These are phyloP conservation scores for Plodia interpunctella DNA, from an alignment of 1,140 invertebrate species.

Conservation along the genomic window DNA sequence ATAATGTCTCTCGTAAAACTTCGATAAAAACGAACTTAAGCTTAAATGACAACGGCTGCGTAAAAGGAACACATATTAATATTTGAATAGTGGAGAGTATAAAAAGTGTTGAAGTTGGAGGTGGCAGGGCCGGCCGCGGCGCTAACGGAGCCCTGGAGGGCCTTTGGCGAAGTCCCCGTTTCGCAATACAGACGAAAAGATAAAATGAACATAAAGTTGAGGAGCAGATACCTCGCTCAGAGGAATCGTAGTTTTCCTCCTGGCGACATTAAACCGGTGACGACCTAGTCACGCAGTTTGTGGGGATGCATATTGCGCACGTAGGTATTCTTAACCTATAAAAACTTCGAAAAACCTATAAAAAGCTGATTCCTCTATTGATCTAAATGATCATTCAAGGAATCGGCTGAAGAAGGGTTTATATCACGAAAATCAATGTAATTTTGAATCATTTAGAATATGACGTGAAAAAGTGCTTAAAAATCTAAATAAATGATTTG, in stretches of 20 bases:
- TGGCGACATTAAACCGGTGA: constrained; percentile 61
- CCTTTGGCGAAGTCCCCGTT: constrained; percentile 60
- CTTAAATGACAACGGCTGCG: constrained; percentile 23
- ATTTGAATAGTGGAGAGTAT: constrained; percentile 62
- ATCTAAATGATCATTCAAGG: too few relatives aligned
- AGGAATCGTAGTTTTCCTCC: constrained; percentile 70
- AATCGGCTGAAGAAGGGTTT: too few relatives aligned
- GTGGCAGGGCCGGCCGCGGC: constrained; percentile 45
- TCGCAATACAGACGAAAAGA: constrained; percentile 71
- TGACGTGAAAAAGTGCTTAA: too few relatives aligned
- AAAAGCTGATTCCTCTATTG: too few relatives aligned
- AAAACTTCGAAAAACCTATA: too few relatives aligned
- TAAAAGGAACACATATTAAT: constrained; percentile 43
- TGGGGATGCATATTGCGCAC: constrained; percentile 25
- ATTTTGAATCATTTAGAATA: too few relatives aligned
- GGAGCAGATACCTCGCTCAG: constrained; percentile 64
- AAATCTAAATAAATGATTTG: too few relatives aligned
- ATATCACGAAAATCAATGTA: too few relatives aligned
- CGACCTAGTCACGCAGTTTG: constrained; percentile 50
- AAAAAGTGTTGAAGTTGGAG: constrained; percentile 51
- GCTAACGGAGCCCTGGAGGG: constrained; percentile 70
- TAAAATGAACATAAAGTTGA: constrained; percentile 76
- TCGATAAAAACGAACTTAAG: constrained; percentile 30
- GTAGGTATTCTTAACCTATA: background rate
- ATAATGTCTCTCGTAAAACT: constrained; percentile 17